These are phyloP conservation scores for Labeo calbasu DNA, from an alignment of 2,797 vertebrate genomes.

Conservation along the genomic window DNA sequence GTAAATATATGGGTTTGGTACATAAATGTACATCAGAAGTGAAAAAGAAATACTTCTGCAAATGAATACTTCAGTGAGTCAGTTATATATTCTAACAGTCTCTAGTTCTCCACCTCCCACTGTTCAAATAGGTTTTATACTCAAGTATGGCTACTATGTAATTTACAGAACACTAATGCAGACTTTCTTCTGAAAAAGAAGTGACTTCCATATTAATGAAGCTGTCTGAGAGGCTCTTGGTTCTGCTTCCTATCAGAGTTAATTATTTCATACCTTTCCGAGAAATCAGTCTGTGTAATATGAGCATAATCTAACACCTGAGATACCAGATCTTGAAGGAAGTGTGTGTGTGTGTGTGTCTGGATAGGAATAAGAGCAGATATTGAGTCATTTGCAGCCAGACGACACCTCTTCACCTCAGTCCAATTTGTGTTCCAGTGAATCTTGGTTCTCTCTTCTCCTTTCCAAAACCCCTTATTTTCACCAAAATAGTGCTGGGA, in stretches of 20 bases:
- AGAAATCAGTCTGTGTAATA: background rate
- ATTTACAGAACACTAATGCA: background rate
- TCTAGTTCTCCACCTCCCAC: background rate
- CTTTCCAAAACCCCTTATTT: background rate
- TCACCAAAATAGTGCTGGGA: background rate
- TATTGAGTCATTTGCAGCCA: background rate
- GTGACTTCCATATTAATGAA: background rate
- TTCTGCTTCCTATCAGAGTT: background rate
- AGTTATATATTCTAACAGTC: background rate
- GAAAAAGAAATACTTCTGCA: background rate
- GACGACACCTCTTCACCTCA: constrained; percentile 1
- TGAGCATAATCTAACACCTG: constrained; percentile 27
- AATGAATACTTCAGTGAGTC: background rate
- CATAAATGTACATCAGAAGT: background rate
- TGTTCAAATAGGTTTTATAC: background rate
- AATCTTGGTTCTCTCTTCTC: background rate
- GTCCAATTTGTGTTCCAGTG: background rate
- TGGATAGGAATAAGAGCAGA: background rate
- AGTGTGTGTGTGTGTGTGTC: background rate
- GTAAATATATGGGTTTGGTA: background rate
- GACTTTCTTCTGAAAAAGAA: constrained; percentile 3
- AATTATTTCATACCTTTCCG: constrained; percentile 3
- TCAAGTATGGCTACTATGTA: background rate
- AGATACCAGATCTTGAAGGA: background rate
- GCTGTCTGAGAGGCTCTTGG: background rate